phyloP scores from a whole-genome alignment of 2,113 vertebrate genomes.

The Drymodes brunneopygia region DNA sequence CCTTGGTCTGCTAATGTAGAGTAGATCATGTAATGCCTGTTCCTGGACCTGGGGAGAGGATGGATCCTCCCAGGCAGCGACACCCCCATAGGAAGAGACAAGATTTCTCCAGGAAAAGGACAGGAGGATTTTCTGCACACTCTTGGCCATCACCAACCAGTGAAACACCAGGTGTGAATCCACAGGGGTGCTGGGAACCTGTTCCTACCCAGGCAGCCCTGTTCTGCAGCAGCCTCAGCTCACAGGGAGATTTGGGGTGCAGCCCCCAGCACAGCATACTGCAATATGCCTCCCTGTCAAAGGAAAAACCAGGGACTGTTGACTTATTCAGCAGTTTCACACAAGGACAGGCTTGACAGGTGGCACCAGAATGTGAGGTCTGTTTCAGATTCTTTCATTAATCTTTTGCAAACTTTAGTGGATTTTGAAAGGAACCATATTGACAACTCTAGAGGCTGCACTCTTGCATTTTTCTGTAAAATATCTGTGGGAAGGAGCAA shows the following conservation, averaged over 20 bases:
- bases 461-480: neutral
- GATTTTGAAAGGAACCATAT: conserved; percentile 59
- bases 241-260: neutral
- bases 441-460: neutral
- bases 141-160: neutral
- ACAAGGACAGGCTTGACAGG: conserved; percentile 59
- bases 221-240: neutral
- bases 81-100: neutral
- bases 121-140: neutral
- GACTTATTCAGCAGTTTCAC: conserved; percentile 65
- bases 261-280: conserved; percentile 7
- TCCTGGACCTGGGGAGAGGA: neutral
- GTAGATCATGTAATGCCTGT: fast-evolving
- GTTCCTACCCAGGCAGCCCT: neutral
- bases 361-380: conserved; percentile 59
- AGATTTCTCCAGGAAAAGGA: neutral
- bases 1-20: neutral
- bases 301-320: conserved; percentile 24
- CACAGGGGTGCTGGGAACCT: neutral
- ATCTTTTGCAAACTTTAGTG: conserved; percentile 56
- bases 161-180: neutral
- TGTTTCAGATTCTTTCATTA: conserved; percentile 60
- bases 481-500: neutral
- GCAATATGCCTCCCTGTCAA: conserved; percentile 54
- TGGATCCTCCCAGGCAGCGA: neutral